Percentiles rank a stretch among this genome's conserved stretches.
These are phyloP conservation scores for Pammene aurita DNA, from an alignment of 2,888 invertebrate genomes.

Conservation along the genomic window DNA sequence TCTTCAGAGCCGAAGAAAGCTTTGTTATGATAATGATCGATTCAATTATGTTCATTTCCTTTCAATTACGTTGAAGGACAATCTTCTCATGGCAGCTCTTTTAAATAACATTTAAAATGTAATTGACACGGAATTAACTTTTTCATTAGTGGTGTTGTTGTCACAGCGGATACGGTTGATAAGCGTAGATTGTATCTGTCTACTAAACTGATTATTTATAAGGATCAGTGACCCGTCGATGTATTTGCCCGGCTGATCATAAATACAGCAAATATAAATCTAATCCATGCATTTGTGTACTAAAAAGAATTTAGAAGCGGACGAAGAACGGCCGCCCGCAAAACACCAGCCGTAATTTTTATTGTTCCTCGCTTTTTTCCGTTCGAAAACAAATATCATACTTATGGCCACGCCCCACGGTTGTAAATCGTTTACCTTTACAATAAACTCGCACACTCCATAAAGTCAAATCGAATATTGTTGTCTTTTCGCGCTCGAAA, in stretches of 20 bases:
- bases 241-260: conserved; percentile 32
- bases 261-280: conserved; percentile 32
- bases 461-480: conserved; percentile 72
- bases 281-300: conserved; percentile 56
- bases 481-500: conserved; percentile 63
- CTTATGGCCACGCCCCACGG: conserved; percentile 63
- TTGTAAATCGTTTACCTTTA: conserved; percentile 62
- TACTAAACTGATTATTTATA: conserved; percentile 32
- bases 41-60: conserved; percentile 59
- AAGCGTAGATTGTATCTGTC: conserved; percentile 1
- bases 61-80: conserved; percentile 50
- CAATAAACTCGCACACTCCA: conserved; percentile 58
- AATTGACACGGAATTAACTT: conserved; percentile 18
- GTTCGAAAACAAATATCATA: conserved; percentile 62
- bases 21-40: conserved; percentile 60
- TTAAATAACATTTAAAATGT: conserved; percentile 17
- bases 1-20: conserved; percentile 47
- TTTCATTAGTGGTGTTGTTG: conserved; percentile 10
- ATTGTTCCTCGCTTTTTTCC: conserved; percentile 65
- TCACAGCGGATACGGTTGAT: conserved; percentile 12
- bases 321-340: conserved; percentile 70
- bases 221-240: conserved; percentile 30
- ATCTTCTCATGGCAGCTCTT: conserved; percentile 33
- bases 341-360: conserved; percentile 75
- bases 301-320: conserved; percentile 70